Evolutionary conservation across 2,797 vertebrate species (phyloP).

Genomic region (Myotis findleyi): DNA sequence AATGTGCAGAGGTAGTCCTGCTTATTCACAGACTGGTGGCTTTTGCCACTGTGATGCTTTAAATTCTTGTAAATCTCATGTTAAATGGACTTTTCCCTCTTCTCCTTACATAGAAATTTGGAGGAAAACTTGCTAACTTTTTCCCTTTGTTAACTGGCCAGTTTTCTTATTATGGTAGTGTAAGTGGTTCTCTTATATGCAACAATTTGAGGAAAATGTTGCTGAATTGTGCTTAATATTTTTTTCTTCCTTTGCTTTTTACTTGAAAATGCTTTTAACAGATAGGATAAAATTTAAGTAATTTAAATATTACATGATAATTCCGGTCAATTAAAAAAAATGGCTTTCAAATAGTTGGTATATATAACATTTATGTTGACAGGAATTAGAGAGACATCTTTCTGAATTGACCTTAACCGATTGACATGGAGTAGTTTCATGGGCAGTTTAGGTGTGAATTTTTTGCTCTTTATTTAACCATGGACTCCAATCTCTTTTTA

Average conservation of each 20-base stretch:
- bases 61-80: background rate
- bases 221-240: background rate
- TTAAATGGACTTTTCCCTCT: background rate
- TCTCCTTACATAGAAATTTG: background rate
- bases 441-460: background rate
- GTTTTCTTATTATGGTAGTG: constrained; percentile 80
- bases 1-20: background rate
- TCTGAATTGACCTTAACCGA: background rate
- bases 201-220: constrained; percentile 21
- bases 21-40: background rate
- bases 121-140: background rate
- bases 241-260: constrained; percentile 19
- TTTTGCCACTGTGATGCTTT: background rate
- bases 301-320: background rate
- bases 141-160: background rate
- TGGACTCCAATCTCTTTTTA: background rate
- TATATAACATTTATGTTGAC: constrained; percentile 1
- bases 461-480: background rate
- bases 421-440: background rate
- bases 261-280: constrained; percentile 45
- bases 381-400: constrained; percentile 53
- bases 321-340: constrained; percentile 44
- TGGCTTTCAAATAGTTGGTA: background rate
- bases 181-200: constrained; percentile 52
- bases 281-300: constrained; percentile 23